A percentile compares a stretch with the other conserved stretches of the same genome.
phyloP scores from a whole-genome alignment of 2,797 vertebrate genomes.

The Amblyraja radiata region DNA sequence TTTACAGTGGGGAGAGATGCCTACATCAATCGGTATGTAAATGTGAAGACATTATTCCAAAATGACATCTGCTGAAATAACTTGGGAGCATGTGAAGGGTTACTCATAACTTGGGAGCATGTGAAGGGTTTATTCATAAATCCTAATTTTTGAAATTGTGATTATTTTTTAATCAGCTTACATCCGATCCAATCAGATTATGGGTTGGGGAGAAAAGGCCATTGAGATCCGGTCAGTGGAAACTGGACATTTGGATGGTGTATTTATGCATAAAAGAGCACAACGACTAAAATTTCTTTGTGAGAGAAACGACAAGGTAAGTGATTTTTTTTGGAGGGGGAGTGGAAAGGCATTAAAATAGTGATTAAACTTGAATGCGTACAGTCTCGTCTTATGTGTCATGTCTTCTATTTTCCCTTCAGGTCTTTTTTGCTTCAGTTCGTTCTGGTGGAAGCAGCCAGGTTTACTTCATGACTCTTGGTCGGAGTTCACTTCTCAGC shows the following conservation, averaged over 20 bases:
- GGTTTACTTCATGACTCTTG: constrained; percentile 87
- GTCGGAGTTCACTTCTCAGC: constrained; percentile 81
- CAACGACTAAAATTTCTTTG: constrained; percentile 83
- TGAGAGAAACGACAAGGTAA: constrained; percentile 82
- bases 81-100: background rate
- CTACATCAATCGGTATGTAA: constrained; percentile 87
- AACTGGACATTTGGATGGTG: constrained; percentile 80
- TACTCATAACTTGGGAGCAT: background rate
- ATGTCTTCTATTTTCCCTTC: constrained; percentile 4
- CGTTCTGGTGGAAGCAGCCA: constrained; percentile 81
- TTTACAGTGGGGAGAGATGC: constrained; percentile 98
- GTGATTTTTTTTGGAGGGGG: background rate
- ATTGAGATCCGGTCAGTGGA: constrained; percentile 84
- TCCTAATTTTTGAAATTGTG: constrained; percentile 28
- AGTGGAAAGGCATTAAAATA: background rate
- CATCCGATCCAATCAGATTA: constrained; percentile 84
- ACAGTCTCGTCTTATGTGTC: background rate
- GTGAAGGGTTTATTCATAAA: background rate
- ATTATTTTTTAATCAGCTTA: constrained; percentile 59
- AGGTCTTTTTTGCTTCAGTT: constrained; percentile 85
- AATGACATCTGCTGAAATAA: background rate
- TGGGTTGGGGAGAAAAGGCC: constrained; percentile 88
- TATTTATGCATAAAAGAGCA: constrained; percentile 87
- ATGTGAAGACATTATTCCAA: background rate
- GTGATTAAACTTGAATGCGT: background rate